Evolutionary conservation across 2,797 vertebrate genomes (phyloP).

Genomic region (Nyctalus aviator): DNA sequence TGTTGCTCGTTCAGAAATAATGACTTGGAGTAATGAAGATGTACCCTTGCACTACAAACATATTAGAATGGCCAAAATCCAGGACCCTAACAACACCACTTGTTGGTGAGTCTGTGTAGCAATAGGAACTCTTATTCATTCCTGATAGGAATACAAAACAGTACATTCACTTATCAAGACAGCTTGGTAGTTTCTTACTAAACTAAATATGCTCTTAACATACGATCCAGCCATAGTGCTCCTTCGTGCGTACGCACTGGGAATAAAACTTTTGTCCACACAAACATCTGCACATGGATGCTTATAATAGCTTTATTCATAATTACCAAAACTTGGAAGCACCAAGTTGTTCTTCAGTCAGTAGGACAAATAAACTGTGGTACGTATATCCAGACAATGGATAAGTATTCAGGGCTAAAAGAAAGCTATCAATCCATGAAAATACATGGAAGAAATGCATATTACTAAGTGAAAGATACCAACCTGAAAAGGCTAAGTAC

Average conservation of each 20-base stretch:
- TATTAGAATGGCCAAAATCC: too few relatives aligned
- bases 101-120: background rate
- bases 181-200: background rate
- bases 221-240: fast-evolving
- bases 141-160: background rate
- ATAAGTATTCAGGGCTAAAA: background rate
- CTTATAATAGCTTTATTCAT: background rate
- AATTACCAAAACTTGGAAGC: background rate
- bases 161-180: background rate
- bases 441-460: background rate
- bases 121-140: background rate
- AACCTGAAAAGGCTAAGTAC: background rate
- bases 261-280: background rate
- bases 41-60: background rate
- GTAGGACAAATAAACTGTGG: background rate
- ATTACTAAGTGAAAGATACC: background rate
- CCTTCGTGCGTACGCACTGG: background rate
- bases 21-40: background rate
- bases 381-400: background rate
- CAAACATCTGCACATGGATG: background rate
- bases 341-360: background rate
- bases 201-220: background rate
- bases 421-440: background rate
- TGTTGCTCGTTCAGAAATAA: background rate
- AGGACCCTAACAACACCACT: too few relatives aligned